Evolutionary conservation across 2,888 invertebrate species (phyloP).

Genomic region (Zelleria hepariella): DNA sequence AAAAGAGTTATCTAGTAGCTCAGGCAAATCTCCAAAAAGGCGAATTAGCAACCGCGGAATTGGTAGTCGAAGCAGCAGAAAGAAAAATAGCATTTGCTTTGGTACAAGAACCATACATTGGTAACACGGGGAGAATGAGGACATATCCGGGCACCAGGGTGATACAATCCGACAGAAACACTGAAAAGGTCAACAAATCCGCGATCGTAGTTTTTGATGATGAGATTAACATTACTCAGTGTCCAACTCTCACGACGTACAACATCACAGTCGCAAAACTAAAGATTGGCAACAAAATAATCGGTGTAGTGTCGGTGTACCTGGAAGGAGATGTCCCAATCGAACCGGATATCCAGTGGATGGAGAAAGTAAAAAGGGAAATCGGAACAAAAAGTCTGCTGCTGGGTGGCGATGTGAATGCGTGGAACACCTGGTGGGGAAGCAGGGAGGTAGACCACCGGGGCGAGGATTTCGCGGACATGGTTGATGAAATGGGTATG

Average conservation of each 20-base stretch:
- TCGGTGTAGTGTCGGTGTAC: not conserved
- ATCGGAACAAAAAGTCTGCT: too few species aligned
- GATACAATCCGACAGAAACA: not conserved
- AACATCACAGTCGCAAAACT: not conserved
- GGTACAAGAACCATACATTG: constrained; percentile 14
- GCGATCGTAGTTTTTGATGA: constrained; percentile 2
- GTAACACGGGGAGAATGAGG: not conserved
- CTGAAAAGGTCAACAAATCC: not conserved
- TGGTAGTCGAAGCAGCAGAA: constrained; percentile 3
- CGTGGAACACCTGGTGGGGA: too few species aligned
- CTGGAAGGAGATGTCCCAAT: too few species aligned
- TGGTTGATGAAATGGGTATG: too few species aligned
- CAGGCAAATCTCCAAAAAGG: constrained; percentile 10
- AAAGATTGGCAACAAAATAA: too few species aligned
- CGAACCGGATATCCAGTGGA: too few species aligned
- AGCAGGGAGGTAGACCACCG: too few species aligned
- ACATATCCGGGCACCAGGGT: constrained; percentile 1
- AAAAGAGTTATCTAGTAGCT: too few species aligned
- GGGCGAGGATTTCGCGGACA: too few species aligned
- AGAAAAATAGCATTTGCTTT: not conserved
- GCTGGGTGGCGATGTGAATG: too few species aligned
- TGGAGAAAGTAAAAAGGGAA: too few species aligned
- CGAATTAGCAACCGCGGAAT: constrained; percentile 8
- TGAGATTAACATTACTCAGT: not conserved
- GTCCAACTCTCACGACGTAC: not conserved